Evolutionary conservation across 2,888 invertebrate genomes (phyloP).

Genomic region (Drosophila vallismaia): DNA sequence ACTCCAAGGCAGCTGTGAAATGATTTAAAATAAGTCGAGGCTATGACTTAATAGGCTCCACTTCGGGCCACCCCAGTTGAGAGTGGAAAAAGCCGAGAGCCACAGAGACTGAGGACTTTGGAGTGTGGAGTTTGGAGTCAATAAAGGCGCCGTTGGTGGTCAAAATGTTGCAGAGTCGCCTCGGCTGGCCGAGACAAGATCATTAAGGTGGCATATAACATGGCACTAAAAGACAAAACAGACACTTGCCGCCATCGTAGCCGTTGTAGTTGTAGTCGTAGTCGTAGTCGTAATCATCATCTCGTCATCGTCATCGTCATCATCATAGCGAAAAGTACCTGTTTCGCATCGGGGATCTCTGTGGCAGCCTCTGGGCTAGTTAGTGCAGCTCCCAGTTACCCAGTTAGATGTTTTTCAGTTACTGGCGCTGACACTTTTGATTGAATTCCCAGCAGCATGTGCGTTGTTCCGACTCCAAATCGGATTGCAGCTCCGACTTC

Average conservation of each 20-base stretch:
- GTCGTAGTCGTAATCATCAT: slow-evolving; percentile 7
- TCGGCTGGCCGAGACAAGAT: slow-evolving; percentile 78
- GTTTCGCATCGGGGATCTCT: slow-evolving; percentile 62
- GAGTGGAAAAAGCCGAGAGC: slow-evolving; percentile 22
- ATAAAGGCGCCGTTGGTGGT: slow-evolving; percentile 83
- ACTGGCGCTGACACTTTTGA: slow-evolving; percentile 80
- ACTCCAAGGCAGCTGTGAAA: slow-evolving; percentile 62
- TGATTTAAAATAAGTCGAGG: slow-evolving; percentile 68
- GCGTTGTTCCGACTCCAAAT: slow-evolving; percentile 44
- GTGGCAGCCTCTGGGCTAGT: slow-evolving; percentile 48
- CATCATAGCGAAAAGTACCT: slow-evolving; percentile 64
- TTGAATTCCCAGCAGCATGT: slow-evolving; percentile 80
- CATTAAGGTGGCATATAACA: slow-evolving; percentile 82
- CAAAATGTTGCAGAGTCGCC: slow-evolving; percentile 75
- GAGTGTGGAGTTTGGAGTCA: slow-evolving; percentile 69
- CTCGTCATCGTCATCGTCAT: slow-evolving; percentile 28
- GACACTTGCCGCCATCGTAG: slow-evolving; percentile 67
- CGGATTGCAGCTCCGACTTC: slow-evolving; percentile 10
- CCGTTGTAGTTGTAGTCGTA: slow-evolving; percentile 1
- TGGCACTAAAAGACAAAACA: slow-evolving; percentile 77
- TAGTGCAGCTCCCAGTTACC: slow-evolving; percentile 51
- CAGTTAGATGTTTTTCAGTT: slow-evolving; percentile 63
- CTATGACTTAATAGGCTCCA: slow-evolving; percentile 82
- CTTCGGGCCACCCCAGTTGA: slow-evolving; percentile 53
- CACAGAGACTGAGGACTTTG: slow-evolving; percentile 10